phyloP scores from a whole-genome alignment of 2,113 vertebrate species.

The Gadus chalcogrammus region DNA sequence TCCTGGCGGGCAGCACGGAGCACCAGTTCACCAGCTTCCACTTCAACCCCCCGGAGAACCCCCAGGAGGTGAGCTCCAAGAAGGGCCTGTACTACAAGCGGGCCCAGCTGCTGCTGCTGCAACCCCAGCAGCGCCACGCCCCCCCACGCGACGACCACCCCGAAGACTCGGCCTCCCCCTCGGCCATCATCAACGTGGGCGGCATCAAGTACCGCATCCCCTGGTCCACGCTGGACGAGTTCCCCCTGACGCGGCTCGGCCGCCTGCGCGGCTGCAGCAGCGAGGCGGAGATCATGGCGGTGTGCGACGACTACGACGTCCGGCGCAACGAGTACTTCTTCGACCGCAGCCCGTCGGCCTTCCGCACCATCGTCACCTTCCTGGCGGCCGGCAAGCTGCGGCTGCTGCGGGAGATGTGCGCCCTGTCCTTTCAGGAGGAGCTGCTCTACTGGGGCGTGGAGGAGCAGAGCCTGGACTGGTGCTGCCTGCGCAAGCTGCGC shows the following conservation, averaged over 20 bases:
- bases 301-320: slow-evolving; percentile 93
- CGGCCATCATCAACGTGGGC: slow-evolving; percentile 91
- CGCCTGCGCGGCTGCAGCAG: slow-evolving; percentile 85
- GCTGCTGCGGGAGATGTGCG: slow-evolving; percentile 89
- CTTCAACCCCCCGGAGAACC: slow-evolving; percentile 77
- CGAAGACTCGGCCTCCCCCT: slow-evolving; percentile 47
- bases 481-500: slow-evolving; percentile 85
- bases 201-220: slow-evolving; percentile 90
- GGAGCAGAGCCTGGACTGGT: slow-evolving; percentile 89
- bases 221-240: slow-evolving; percentile 91
- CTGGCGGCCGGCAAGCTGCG: slow-evolving; percentile 90
- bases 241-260: slow-evolving; percentile 86
- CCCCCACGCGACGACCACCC: slow-evolving; percentile 64
- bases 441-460: slow-evolving; percentile 95
- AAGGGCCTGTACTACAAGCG: slow-evolving; percentile 87
- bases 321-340: slow-evolving; percentile 96
- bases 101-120: slow-evolving; percentile 71
- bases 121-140: slow-evolving; percentile 32
- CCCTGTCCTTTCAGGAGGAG: slow-evolving; percentile 94
- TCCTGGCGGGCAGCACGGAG: slow-evolving; percentile 79
- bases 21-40: slow-evolving; percentile 78
- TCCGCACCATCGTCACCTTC: slow-evolving; percentile 90
- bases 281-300: slow-evolving; percentile 87
- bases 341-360: slow-evolving; percentile 92
- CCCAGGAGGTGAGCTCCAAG: slow-evolving; percentile 75